Conservation (phyloP, 2,888 invertebrate species). For the Diplazon laetatorius region DNA sequence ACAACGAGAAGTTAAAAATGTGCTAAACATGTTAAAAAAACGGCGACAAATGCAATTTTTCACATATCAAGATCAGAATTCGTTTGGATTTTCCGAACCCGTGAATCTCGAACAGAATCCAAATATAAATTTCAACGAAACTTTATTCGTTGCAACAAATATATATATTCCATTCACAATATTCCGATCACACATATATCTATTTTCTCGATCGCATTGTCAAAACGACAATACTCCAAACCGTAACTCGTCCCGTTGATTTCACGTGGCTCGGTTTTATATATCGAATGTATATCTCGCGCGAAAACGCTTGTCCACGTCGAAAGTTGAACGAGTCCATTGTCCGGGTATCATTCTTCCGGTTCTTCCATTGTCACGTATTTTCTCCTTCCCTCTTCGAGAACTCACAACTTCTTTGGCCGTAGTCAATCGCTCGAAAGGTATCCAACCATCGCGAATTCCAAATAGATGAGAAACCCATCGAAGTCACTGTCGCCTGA, state of each 20-base stretch:
- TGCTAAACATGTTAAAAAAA: too few species aligned
- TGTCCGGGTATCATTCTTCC: slow-evolving; percentile 20
- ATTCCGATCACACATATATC: not conserved
- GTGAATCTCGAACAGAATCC: not conserved
- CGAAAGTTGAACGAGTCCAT: slow-evolving; percentile 1
- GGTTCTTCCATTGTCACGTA: slow-evolving; percentile 11
- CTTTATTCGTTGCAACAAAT: not conserved
- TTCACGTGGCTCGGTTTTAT: slow-evolving; percentile 12
- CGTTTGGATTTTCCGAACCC: not conserved
- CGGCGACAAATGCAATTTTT: too few species aligned
- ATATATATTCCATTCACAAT: slow-evolving; percentile 13
- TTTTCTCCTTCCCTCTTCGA: not conserved
- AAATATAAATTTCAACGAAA: not conserved
- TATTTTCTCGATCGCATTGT: slow-evolving; percentile 9
- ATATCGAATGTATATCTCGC: slow-evolving; percentile 37
- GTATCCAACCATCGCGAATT: slow-evolving; percentile 60
- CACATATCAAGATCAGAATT: too few species aligned
- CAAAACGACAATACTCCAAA: slow-evolving; percentile 19
- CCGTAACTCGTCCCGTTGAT: too few species aligned
- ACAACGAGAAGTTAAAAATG: too few species aligned
- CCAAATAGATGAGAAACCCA: not conserved
- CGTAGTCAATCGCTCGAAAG: too few species aligned
- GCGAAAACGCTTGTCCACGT: slow-evolving; percentile 7
- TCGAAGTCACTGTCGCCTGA: slow-evolving; percentile 12
- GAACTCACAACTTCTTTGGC: slow-evolving; percentile 22